Evolutionary conservation across 2,888 invertebrate species (phyloP).

Genomic region (Xestia xanthographa): DNA sequence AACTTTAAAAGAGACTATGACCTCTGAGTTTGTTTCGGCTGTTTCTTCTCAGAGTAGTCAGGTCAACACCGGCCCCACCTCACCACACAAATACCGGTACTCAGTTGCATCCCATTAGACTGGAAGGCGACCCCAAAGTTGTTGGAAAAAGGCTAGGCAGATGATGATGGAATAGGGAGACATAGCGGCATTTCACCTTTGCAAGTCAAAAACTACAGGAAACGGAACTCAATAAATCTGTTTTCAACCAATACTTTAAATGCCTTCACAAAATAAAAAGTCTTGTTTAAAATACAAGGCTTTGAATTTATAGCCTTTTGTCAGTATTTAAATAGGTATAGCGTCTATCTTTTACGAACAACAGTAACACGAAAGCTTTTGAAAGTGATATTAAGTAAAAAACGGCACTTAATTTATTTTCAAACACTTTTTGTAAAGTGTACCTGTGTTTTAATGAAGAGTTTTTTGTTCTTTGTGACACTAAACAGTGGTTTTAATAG

Average conservation of each 20-base stretch:
- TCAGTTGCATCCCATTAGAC: no score
- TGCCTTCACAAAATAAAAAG: neutral
- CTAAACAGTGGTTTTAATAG: constrained; percentile 8
- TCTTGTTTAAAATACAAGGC: neutral
- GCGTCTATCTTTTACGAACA: constrained; percentile 50
- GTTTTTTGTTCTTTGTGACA: constrained; percentile 12
- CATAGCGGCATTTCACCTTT: neutral
- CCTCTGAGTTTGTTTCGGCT: no score
- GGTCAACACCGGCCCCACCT: no score
- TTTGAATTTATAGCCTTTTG: constrained; percentile 50
- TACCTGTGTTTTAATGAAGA: constrained; percentile 17
- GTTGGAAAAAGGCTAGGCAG: no score
- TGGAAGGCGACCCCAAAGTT: no score
- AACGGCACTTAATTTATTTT: constrained; percentile 42
- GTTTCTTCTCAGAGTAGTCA: no score
- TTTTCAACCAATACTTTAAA: constrained; percentile 4
- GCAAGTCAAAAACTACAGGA: neutral
- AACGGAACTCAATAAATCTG: neutral
- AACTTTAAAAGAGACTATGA: no score
- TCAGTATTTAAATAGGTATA: constrained; percentile 38
- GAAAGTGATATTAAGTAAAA: constrained; percentile 56
- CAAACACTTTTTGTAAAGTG: constrained; percentile 9
- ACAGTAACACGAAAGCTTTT: constrained; percentile 53
- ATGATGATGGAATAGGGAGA: neutral
- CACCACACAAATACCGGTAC: no score